phyloP scores from a whole-genome alignment of 37 sponge, comb jelly and placozoan species.

The Haliclona indistincta region DNA sequence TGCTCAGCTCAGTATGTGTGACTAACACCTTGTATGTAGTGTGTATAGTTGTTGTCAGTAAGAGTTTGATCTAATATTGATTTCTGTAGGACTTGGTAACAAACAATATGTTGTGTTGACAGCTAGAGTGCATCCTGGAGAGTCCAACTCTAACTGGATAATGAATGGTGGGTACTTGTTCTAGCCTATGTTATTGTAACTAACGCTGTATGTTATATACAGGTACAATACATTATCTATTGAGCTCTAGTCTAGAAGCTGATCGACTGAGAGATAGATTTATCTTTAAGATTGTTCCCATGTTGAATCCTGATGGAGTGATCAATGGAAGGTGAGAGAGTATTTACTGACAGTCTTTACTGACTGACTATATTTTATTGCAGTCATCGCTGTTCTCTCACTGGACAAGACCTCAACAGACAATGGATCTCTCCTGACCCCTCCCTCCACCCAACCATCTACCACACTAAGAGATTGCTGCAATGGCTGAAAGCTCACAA shows the following conservation, averaged over 20 bases:
- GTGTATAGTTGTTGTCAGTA: background rate
- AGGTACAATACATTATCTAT: conserved; percentile 57
- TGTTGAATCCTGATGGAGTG: conserved; percentile 92
- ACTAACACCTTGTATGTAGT: too few relatives aligned
- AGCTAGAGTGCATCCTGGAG: conserved; percentile 75
- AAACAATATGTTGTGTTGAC: conserved; percentile 64
- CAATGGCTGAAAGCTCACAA: conserved; percentile 39
- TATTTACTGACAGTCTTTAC: too few relatives aligned
- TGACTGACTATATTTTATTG: background rate
- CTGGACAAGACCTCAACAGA: conserved; percentile 72
- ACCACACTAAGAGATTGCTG: conserved; percentile 68
- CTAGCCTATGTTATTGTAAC: background rate
- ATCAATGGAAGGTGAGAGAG: conserved; percentile 68
- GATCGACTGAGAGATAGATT: conserved; percentile 38
- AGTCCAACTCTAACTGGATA: conserved; percentile 67
- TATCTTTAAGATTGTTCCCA: conserved; percentile 81
- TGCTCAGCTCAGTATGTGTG: too few relatives aligned
- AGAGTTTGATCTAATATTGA: background rate
- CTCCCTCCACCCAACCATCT: conserved; percentile 72
- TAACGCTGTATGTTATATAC: conserved; percentile 1
- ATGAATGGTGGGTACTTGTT: conserved; percentile 24
- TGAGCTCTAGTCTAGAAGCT: conserved; percentile 45
- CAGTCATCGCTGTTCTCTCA: conserved; percentile 70
- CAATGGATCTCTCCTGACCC: conserved; percentile 71
- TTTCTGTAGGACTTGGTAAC: conserved; percentile 11